phyloP scores from a whole-genome alignment of 2,888 invertebrate genomes.

The Criorhina ranunculi region DNA sequence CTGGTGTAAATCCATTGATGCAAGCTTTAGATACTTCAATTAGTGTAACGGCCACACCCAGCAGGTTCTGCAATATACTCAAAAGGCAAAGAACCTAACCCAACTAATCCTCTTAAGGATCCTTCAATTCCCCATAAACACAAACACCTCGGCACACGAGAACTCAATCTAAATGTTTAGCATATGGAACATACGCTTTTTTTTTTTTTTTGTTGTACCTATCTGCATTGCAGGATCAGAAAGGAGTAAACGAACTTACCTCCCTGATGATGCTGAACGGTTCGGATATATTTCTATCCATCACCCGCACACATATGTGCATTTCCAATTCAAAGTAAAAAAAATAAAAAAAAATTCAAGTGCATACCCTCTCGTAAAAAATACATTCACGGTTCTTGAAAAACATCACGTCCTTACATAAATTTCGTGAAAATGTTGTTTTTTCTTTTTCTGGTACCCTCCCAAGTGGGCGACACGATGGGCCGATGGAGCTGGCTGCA shows the following conservation, averaged over 20 bases:
- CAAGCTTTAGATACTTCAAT: slow-evolving; percentile 62
- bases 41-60: slow-evolving; percentile 70
- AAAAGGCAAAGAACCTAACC: slow-evolving; percentile 53
- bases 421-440: slow-evolving; percentile 71
- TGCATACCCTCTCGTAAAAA: slow-evolving; percentile 70
- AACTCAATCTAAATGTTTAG: slow-evolving; percentile 50
- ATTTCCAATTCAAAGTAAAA: slow-evolving; percentile 64
- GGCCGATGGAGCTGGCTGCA: slow-evolving; percentile 26
- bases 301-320: slow-evolving; percentile 57
- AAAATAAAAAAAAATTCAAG: slow-evolving; percentile 57
- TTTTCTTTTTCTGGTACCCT: slow-evolving; percentile 27
- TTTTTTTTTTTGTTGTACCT: slow-evolving; percentile 9
- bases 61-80: slow-evolving; percentile 17
- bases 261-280: slow-evolving; percentile 37
- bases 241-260: slow-evolving; percentile 67
- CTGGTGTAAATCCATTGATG: slow-evolving; percentile 10
- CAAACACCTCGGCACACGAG: slow-evolving; percentile 54
- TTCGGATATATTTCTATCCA: slow-evolving; percentile 50
- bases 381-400: slow-evolving; percentile 67
- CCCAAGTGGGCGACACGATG: slow-evolving; percentile 6
- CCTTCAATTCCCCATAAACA: slow-evolving; percentile 59
- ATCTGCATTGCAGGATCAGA: slow-evolving; percentile 66
- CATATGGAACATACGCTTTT: slow-evolving; percentile 48
- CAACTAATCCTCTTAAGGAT: slow-evolving; percentile 72
- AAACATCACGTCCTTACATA: slow-evolving; percentile 74